Base-by-base conservation (phyloP, 1,140 invertebrate genomes). In the Drosophila pectinifera region DNA sequence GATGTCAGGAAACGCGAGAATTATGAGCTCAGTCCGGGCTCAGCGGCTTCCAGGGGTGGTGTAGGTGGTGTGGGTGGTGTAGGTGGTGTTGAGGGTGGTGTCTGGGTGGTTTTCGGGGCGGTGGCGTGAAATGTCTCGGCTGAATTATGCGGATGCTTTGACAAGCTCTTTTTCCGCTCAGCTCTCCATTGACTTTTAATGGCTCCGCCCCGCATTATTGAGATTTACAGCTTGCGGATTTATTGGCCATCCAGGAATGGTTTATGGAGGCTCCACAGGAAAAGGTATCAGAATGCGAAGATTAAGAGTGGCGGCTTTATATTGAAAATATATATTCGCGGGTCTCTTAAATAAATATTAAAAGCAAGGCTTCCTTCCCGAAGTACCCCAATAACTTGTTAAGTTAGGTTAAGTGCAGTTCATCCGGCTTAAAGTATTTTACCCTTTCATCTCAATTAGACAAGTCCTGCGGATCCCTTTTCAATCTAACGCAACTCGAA, bases 1-100 rank as follows among this genome's bases (percentile, higher is more conserved):
- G 49, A 79, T 76, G 59, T 62, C 59, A 56, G 64, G 51, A 70
- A 78, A 58, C 70, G 75, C 80, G 75, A 72, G 80, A 83, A 79
- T 84, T 84, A 84, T 84, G 80, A 79, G 79, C 54, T 64, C 42
- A 70, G 64, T 20, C 34, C 20, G 11, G 38, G 67, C n/a, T 70
- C 49, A 48, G 22, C 20, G 59, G 45, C 49, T 63, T 41, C 5
- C 1, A 16, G 6, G 26, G 43, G 5, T 31, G 34, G 18, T 62
- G 7, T 46, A 14, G 59, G 55, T 31, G 26, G 38, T 31, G n/a
- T n/a, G n/a, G n/a, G n/a, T n/a, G n/a, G n/a, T n/a, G n/a, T n/a
- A n/a, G n/a, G n/a, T n/a, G n/a, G n/a, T 0, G 16, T 2, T 31
- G 26, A n/a, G n/a, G 57, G 43, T 39, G 55, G 24, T 22, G 5